phyloP scores from a whole-genome alignment of 1,140 invertebrate species.

The Aricia agestis region DNA sequence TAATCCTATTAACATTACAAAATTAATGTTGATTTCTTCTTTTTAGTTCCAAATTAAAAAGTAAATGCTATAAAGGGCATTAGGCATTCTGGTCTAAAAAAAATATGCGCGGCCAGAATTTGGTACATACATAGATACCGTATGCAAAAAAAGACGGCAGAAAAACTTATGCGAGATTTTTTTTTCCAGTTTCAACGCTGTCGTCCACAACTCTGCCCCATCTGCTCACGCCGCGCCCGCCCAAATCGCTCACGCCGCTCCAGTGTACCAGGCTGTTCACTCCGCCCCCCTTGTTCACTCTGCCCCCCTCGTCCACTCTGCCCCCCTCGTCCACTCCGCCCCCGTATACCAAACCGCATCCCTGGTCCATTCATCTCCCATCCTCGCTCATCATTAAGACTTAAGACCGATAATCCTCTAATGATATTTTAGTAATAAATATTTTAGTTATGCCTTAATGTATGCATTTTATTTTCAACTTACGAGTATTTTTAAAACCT shows the following conservation, averaged over 20 bases:
- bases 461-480: neutral
- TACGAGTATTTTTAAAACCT: no score
- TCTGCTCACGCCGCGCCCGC: conserved; percentile 46
- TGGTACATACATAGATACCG: no score
- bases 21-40: no score
- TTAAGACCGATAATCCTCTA: neutral
- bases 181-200: conserved; percentile 60
- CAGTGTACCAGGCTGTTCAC: conserved; percentile 36
- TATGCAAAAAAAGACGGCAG: no score
- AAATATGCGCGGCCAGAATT: no score
- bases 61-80: no score
- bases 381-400: conserved; percentile 45
- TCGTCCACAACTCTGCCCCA: conserved; percentile 59
- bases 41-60: no score
- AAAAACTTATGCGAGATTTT: conserved; percentile 6
- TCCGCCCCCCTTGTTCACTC: conserved; percentile 46
- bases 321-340: conserved; percentile 28
- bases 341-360: conserved; percentile 47
- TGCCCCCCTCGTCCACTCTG: conserved; percentile 33
- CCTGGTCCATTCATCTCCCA: conserved; percentile 39
- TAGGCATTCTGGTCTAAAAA: no score
- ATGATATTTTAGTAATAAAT: conserved; percentile 18
- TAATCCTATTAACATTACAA: neutral
- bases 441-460: neutral
- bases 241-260: conserved; percentile 36